These are phyloP conservation scores for Andricus grossulariae DNA, from an alignment of 1,140 invertebrate genomes.

Conservation along the genomic window DNA sequence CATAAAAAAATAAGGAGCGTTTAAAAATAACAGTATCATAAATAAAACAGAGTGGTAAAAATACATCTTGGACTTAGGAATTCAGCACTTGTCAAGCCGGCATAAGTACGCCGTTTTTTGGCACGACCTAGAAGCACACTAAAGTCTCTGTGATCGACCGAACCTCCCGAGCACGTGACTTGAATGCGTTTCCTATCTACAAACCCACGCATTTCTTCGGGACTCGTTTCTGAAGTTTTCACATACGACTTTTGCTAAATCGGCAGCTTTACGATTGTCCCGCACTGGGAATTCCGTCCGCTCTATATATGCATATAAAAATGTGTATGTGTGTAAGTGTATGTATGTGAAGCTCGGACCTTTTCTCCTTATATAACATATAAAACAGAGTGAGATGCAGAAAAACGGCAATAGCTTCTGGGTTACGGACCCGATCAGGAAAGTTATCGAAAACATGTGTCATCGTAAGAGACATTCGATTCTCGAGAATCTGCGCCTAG, in stretches of 20 bases:
- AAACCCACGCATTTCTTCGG: slow-evolving; percentile 14
- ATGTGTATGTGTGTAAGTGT: neutral
- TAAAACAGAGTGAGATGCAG: neutral
- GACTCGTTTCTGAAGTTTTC: slow-evolving; percentile 2
- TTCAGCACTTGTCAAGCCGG: slow-evolving; percentile 15
- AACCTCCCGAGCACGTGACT: slow-evolving; percentile 13
- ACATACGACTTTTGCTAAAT: slow-evolving; percentile 26
- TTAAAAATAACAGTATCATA: neutral
- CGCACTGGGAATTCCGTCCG: slow-evolving; percentile 2
- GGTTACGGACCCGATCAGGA: neutral
- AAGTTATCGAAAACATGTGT: neutral
- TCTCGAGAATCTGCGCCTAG: neutral
- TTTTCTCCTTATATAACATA: neutral
- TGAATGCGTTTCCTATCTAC: slow-evolving; percentile 29
- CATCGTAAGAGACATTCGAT: slow-evolving; percentile 18
- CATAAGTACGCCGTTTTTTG: slow-evolving; percentile 4
- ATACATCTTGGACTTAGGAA: neutral
- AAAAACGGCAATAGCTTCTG: neutral
- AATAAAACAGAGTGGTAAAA: neutral
- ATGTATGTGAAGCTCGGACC: neutral
- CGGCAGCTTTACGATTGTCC: slow-evolving; percentile 30
- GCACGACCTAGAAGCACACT: slow-evolving; percentile 11
- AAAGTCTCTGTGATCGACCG: slow-evolving; percentile 18
- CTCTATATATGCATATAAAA: too few species aligned
- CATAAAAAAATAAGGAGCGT: neutral